A percentile compares a stretch with the other conserved stretches of the same genome.
phyloP scores from a whole-genome alignment of 2,888 invertebrate genomes.

The Microchrysa polita region DNA sequence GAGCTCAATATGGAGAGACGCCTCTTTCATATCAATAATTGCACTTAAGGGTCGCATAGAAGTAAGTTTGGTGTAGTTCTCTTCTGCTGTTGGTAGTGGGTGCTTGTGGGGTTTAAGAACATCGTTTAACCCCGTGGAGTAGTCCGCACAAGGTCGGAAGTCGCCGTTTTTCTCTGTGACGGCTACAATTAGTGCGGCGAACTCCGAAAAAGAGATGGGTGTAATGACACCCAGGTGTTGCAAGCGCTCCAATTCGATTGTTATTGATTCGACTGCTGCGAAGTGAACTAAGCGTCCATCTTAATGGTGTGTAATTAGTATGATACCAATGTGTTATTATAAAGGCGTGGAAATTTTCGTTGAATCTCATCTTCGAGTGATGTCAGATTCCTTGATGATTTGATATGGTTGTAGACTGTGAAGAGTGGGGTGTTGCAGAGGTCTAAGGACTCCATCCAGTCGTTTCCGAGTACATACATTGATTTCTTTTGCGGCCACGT shows the following conservation, averaged over 20 bases:
- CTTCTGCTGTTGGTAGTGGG: constrained; percentile 10
- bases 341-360: constrained; percentile 10
- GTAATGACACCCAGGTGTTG: constrained; percentile 23
- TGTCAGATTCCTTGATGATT: background rate
- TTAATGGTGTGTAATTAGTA: background rate
- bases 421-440: constrained; percentile 12
- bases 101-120: constrained; percentile 12
- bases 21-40: constrained; percentile 17
- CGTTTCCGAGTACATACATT: too few relatives aligned
- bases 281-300: background rate
- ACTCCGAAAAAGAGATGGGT: constrained; percentile 2
- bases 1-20: constrained; percentile 2
- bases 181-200: constrained; percentile 28
- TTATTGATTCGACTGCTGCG: constrained; percentile 16
- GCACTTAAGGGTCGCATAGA: background rate
- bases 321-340: background rate
- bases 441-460: too few relatives aligned
- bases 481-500: background rate
- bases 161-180: constrained; percentile 20
- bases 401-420: constrained; percentile 13
- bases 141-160: constrained; percentile 19
- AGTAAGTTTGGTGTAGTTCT: constrained; percentile 1
- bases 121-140: constrained; percentile 17
- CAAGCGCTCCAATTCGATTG: constrained; percentile 3
- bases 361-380: background rate